Conservation (phyloP, 2,888 invertebrate genomes). For the Acleris sparsana region DNA sequence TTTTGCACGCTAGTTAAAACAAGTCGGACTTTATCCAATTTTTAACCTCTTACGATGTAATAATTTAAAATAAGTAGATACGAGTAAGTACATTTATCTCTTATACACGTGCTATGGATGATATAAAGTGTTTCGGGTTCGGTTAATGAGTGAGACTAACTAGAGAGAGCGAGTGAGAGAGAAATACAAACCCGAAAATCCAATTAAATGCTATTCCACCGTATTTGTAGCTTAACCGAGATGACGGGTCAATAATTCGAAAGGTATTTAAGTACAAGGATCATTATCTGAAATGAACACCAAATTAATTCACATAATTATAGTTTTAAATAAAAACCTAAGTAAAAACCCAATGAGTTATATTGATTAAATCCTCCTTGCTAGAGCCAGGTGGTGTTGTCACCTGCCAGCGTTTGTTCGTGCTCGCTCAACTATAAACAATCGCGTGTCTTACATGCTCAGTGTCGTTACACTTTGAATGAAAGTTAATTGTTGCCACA, state of each 20-base stretch:
- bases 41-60: too few relatives aligned
- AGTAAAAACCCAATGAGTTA: not conserved
- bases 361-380: conserved; percentile 8
- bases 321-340: not conserved
- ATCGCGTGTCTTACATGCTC: conserved; percentile 22
- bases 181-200: too few relatives aligned
- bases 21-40: too few relatives aligned
- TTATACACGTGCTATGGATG: too few relatives aligned
- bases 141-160: too few relatives aligned
- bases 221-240: not conserved
- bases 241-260: not conserved
- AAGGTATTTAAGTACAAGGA: not conserved
- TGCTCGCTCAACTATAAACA: conserved; percentile 23
- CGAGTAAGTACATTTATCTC: too few relatives aligned
- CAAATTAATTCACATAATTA: not conserved
- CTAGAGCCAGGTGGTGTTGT: conserved; percentile 21
- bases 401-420: conserved; percentile 32
- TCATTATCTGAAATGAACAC: not conserved
- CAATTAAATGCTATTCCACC: too few relatives aligned
- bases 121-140: too few relatives aligned
- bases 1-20: too few relatives aligned
- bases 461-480: conserved; percentile 26
- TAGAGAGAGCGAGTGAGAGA: too few relatives aligned
- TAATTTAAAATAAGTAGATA: too few relatives aligned
- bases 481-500: conserved; percentile 36